These are phyloP conservation scores for Morelia viridis DNA, from an alignment of 2,797 vertebrate species.

Conservation along the genomic window DNA sequence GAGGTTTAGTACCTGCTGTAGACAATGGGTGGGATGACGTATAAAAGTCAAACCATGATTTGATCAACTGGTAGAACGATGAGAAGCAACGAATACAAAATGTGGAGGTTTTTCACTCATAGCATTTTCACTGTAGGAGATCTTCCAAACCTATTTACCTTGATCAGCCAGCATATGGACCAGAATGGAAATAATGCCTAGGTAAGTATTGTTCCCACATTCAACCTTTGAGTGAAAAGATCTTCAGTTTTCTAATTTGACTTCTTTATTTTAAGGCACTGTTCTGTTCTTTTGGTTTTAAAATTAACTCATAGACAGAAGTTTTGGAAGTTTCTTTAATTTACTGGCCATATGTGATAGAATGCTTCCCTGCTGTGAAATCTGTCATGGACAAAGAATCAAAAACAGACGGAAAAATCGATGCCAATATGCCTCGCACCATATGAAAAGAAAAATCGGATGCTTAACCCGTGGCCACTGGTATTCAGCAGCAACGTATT, in stretches of 20 bases:
- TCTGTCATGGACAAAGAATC: slow-evolving; percentile 70
- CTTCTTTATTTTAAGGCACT: slow-evolving; percentile 36
- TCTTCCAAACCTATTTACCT: background rate
- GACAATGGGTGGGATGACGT: background rate
- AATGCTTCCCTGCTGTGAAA: slow-evolving; percentile 73
- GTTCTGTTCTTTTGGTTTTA: slow-evolving; percentile 63
- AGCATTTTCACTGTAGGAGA: background rate
- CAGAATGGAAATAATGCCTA: background rate
- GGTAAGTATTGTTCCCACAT: background rate
- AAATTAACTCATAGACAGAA: slow-evolving; percentile 74
- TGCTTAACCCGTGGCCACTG: slow-evolving; percentile 45
- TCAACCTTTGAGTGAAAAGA: background rate
- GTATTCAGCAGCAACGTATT: slow-evolving; percentile 34
- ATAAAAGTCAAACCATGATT: background rate
- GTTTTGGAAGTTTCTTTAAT: slow-evolving; percentile 72
- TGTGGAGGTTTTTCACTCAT: background rate
- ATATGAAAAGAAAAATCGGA: slow-evolving; percentile 42
- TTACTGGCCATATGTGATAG: slow-evolving; percentile 72
- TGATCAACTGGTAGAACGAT: background rate
- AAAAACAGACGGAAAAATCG: slow-evolving; percentile 68
- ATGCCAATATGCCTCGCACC: slow-evolving; percentile 60
- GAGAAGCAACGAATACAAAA: background rate
- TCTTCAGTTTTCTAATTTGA: slow-evolving; percentile 27
- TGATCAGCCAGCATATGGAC: background rate
- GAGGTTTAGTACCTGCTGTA: background rate